A percentile compares a stretch with the other conserved stretches of the same genome.
phyloP scores from a whole-genome alignment of 2,113 vertebrate species.

The Prolemur simus region DNA sequence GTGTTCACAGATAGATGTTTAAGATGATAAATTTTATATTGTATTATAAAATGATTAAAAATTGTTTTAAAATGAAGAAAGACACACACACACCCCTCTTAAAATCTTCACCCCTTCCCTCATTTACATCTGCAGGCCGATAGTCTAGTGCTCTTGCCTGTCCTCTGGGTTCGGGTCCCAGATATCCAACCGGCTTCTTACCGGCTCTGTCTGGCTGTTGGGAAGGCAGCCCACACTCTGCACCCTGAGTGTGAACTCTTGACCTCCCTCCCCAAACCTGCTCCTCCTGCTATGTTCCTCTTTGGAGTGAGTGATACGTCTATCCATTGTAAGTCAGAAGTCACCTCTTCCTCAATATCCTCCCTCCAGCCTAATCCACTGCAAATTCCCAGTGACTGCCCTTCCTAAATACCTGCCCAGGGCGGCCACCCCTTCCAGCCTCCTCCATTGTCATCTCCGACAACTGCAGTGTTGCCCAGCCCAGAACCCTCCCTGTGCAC shows the following conservation, averaged over 20 bases:
- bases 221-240: background rate
- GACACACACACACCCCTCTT: no score
- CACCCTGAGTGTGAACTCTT: background rate
- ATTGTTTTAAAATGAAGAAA: background rate
- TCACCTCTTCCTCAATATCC: background rate
- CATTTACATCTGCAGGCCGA: background rate
- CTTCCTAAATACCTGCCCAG: background rate
- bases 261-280: background rate
- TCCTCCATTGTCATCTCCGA: background rate
- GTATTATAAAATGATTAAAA: background rate
- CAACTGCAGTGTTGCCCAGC: accelerated
- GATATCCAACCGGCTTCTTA: background rate
- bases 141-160: accelerated
- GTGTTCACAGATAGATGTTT: background rate
- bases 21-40: background rate
- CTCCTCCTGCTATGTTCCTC: background rate
- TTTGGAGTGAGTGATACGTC: background rate
- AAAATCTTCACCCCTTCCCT: background rate
- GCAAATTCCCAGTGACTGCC: background rate
- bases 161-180: background rate
- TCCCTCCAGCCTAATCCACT: background rate
- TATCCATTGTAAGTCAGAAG: background rate
- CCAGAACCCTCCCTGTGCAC: accelerated
- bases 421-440: accelerated
- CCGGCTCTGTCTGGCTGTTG: background rate